Evolutionary conservation across 1,140 invertebrate species (phyloP).

Genomic region (Bradysia coprophila): DNA sequence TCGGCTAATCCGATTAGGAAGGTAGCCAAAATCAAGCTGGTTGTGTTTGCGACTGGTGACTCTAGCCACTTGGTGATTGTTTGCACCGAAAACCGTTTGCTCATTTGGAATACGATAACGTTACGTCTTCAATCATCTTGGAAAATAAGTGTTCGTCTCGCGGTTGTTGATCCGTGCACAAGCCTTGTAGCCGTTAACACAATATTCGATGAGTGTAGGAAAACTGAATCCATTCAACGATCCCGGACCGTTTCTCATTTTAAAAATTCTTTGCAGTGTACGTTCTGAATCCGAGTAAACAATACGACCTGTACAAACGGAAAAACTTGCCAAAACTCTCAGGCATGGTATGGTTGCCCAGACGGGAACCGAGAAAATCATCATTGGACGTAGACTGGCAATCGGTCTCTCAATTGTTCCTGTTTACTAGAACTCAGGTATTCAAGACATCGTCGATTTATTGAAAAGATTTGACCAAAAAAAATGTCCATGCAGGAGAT

Average conservation of each 20-base stretch:
- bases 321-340: constrained; percentile 25
- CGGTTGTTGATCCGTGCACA: constrained; percentile 40
- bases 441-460: background rate
- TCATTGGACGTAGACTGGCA: constrained; percentile 30
- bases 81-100: constrained; percentile 29
- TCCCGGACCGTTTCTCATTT: background rate
- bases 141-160: constrained; percentile 28
- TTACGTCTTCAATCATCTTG: constrained; percentile 28
- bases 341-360: constrained; percentile 32
- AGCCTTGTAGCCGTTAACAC: constrained; percentile 46
- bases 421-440: constrained; percentile 34
- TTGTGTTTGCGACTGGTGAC: constrained; percentile 41
- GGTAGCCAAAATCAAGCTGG: constrained; percentile 20
- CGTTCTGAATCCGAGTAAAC: constrained; percentile 34
- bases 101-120: constrained; percentile 54
- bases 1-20: too few relatives aligned
- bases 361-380: constrained; percentile 20
- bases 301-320: constrained; percentile 30
- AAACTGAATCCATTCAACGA: constrained; percentile 4
- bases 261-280: too few relatives aligned
- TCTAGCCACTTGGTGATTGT: constrained; percentile 41
- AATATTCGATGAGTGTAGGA: constrained; percentile 33
- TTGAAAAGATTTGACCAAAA: too few relatives aligned
- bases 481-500: constrained; percentile 8
- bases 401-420: constrained; percentile 33